Percentiles rank a stretch among this genome's conserved stretches.
Conservation (phyloP, 2,797 vertebrate species). For the Sebastes nivosus region DNA sequence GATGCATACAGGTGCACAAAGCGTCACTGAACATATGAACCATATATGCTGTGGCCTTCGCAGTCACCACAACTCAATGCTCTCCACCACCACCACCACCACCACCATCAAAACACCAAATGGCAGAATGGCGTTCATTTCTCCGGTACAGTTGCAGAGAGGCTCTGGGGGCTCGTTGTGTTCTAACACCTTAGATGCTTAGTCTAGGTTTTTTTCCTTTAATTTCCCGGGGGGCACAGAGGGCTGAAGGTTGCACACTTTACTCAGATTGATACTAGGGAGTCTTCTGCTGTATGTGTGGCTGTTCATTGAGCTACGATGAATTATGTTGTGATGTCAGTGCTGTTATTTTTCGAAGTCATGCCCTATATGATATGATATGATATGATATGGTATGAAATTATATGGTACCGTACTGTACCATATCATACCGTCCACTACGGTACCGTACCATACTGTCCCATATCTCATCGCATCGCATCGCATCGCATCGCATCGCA, state of each 20-base stretch:
- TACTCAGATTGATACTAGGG: not conserved
- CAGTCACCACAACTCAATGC: not conserved
- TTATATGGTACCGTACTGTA: no score
- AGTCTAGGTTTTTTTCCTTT: not conserved
- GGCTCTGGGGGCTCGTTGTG: not conserved
- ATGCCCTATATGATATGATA: not conserved
- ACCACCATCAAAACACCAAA: not conserved
- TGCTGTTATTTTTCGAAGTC: not conserved
- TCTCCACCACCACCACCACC: not conserved
- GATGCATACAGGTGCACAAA: not conserved
- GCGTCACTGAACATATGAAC: not conserved
- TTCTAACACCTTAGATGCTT: not conserved
- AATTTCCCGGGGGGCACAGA: not conserved
- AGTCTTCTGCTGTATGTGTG: not conserved
- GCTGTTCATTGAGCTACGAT: not conserved
- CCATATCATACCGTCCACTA: no score
- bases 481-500: no score
- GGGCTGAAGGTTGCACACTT: constrained; percentile 3
- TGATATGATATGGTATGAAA: not conserved
- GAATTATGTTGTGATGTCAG: not conserved
- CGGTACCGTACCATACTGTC: no score
- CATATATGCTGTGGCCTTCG: not conserved
- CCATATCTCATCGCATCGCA: accelerated
- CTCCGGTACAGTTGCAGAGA: not conserved
- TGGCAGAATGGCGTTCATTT: not conserved